Base-by-base conservation (phyloP, 1,140 invertebrate species). In the Drosophila sproati region DNA sequence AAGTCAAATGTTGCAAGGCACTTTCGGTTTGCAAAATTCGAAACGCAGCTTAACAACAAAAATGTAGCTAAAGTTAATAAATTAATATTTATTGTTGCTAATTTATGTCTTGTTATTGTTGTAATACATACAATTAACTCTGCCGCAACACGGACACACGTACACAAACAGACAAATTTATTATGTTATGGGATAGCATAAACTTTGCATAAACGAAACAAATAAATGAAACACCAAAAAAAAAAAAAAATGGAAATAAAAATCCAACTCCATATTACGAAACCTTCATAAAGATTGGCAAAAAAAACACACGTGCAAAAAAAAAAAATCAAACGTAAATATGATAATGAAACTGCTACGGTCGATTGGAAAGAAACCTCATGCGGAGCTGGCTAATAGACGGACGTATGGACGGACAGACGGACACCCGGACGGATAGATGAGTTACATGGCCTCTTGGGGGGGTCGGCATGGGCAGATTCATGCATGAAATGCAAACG, bases 401-500 rank as follows among this genome's bases (percentile, higher is more conserved):
- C 64, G 39, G 34, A n/a, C 28, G 7, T 6, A 8, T 8, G n/a
- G 20, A 1, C 20, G 20, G 20, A 20, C 20, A 20, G 20, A 20
- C 20, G 20, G 34, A n/a, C 28, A 7, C 8, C 6, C 31, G 29
- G 80, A 75, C 64, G 39, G 34, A n/a, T 8, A 28, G 28, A 8
- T 20, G 29, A 47, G 66, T 66, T 71, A 60, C 50, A 75, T 55
- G 60, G 57, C n/a, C 45, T 43, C 41, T 8, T 5, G 1, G 35
- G 35, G 41, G 10, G 45, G 51, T 29, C 45, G 20, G 20, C 20
- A 20, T 20, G 31, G 47, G 62, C 66, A 88, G 83, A 89, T 88
- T 83, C 83, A 88, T 83, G 85, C 85, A 89, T 89, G 80, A 88
- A 89, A 88, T 89, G 83, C 83, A 89, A 80, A 88, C 82, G 77